A percentile compares a stretch with the other conserved stretches of the same genome.
Evolutionary conservation across 2,888 invertebrate genomes (phyloP).

Genomic region (Drosophila quinaria): DNA sequence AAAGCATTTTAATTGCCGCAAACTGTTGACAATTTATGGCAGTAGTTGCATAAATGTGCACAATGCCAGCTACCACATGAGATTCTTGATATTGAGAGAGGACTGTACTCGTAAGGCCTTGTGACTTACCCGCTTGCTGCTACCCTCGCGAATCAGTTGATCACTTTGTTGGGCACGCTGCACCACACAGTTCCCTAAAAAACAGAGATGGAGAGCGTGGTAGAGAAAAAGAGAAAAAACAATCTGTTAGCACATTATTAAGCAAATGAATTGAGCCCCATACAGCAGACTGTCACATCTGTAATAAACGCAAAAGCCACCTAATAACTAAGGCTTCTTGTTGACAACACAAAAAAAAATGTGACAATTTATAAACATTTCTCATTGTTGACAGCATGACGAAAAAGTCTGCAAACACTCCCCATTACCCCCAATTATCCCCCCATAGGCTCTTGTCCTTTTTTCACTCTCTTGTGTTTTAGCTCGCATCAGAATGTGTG

Average conservation of each 20-base stretch:
- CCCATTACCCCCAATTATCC: background rate
- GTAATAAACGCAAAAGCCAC: conserved; percentile 14
- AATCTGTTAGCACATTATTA: conserved; percentile 7
- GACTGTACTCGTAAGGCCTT: background rate
- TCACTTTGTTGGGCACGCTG: conserved; percentile 93
- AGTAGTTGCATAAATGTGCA: conserved; percentile 14
- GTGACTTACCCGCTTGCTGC: conserved; percentile 91
- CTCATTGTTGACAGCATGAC: conserved; percentile 4
- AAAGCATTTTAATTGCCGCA: conserved; percentile 50
- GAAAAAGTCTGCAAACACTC: conserved; percentile 1
- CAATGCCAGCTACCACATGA: background rate
- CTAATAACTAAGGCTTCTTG: conserved; percentile 14
- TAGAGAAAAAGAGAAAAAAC: background rate
- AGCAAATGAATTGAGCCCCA: background rate
- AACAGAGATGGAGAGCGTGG: background rate
- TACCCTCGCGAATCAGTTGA: conserved; percentile 94
- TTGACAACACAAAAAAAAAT: conserved; percentile 6
- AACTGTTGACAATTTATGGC: conserved; percentile 44
- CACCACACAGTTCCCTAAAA: conserved; percentile 91
- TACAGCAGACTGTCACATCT: background rate
- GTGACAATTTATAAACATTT: conserved; percentile 20
- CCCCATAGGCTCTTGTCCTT: background rate
- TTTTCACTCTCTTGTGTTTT: conserved; percentile 2
- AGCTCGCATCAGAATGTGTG: background rate
- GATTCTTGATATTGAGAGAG: background rate